These are phyloP conservation scores for Sparus aurata DNA, from an alignment of 2,797 vertebrate genomes.

Conservation along the genomic window DNA sequence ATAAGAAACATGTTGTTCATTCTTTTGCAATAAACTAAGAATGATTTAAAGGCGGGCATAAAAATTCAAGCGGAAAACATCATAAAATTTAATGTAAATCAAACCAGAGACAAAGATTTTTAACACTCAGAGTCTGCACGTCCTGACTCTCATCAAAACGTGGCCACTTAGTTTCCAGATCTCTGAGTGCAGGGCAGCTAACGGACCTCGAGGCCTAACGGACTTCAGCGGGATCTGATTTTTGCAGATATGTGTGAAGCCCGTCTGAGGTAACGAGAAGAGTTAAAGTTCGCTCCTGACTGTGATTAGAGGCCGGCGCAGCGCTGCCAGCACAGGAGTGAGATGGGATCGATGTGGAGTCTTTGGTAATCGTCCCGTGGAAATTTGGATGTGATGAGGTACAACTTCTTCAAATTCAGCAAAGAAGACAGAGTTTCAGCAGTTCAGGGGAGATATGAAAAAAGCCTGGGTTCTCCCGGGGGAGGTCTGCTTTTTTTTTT, in stretches of 20 bases:
- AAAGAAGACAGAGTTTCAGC: constrained; percentile 1
- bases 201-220: constrained; percentile 22
- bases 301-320: constrained; percentile 30
- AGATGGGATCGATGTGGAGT: constrained; percentile 4
- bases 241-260: constrained; percentile 39
- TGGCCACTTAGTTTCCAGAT: constrained; percentile 21
- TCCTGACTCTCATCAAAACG: background rate
- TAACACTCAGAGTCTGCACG: background rate
- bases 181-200: constrained; percentile 1
- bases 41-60: background rate
- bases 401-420: constrained; percentile 1
- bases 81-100: background rate
- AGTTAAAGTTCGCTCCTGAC: constrained; percentile 26
- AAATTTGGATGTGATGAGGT: constrained; percentile 25
- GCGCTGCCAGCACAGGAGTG: constrained; percentile 19
- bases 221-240: constrained; percentile 36
- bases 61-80: background rate
- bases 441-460: constrained; percentile 6
- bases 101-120: background rate
- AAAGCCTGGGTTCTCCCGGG: background rate
- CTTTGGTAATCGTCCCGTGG: constrained; percentile 16
- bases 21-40: background rate
- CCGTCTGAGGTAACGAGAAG: constrained; percentile 37
- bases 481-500: background rate
- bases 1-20: background rate